Evolutionary conservation across 2,113 vertebrate genomes (phyloP), one percentile per base, ranked within the genome.

Genomic region (Prinia subflava): DNA sequence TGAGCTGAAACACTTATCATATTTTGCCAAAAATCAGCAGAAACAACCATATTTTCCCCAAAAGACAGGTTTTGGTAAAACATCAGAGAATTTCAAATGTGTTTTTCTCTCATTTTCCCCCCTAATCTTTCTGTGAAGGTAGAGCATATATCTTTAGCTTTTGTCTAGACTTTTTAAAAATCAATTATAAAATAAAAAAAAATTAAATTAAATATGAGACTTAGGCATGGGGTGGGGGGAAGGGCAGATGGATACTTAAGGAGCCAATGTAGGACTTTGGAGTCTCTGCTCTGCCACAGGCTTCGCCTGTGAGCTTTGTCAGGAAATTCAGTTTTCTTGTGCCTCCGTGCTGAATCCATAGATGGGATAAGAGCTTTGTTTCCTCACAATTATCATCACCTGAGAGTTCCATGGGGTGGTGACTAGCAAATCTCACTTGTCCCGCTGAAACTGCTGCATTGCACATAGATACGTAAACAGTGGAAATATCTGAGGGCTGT

Each of bases 41-140:
- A 93, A 97, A 92, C 35, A 64, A n/a, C 22, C 27, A 25, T 52
- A 27, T 69, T 55, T 91, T 63, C 19, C n/a, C n/a, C 59, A 46
- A 75, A 74, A 95, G 65, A 24, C 56, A 77, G 63, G 46, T 71
- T 68, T 77, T 35, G 13, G 28, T 44, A 74, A 80, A 88, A 68
- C 64, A 88, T 67, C 27, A 41, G 80, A 74, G 30, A 9, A 71
- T 76, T 87, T 71, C 15, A 65, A 64, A 44, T 47, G 23, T 35
- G 8, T 25, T 28, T 52, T 70, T 89, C 37, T 85, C 67, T 87
- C 31, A 49, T 7, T 81, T 92, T 55, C n/a, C 11, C 39, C 71
- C 35, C 37, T 70, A 76, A 60, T 19, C 33, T 59, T 81, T 77
- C 60, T 6, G 1, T 80, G 76, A 90, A 39, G 59, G 9, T 71